Evolutionary conservation across 2,797 vertebrate species (phyloP).

Genomic region (Semotilus atromaculatus): DNA sequence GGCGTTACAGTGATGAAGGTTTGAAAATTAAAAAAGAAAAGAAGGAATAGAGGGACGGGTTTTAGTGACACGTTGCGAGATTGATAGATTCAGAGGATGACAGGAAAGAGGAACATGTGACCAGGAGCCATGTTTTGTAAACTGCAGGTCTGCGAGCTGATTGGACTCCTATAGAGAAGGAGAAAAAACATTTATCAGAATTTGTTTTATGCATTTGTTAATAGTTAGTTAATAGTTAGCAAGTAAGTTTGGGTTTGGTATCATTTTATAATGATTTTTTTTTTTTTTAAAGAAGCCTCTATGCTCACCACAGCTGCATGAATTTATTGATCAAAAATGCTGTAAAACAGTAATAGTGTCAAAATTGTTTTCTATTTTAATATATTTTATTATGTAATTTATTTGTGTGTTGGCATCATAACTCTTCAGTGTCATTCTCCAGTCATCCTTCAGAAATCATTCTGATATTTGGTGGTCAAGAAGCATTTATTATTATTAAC

Average conservation of each 20-base stretch:
- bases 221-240: background rate
- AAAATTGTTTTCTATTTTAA: background rate
- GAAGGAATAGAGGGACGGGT: slow-evolving; percentile 6
- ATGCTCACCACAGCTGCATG: background rate
- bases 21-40: slow-evolving; percentile 1
- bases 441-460: background rate
- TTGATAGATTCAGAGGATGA: slow-evolving; percentile 34
- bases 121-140: slow-evolving; percentile 66
- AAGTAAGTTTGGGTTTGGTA: background rate
- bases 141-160: background rate
- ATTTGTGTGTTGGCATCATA: background rate
- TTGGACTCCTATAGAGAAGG: too few species aligned
- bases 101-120: slow-evolving; percentile 38
- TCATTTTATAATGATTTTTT: background rate
- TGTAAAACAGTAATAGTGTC: too few species aligned
- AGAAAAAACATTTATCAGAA: background rate
- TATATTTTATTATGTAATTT: background rate
- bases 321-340: background rate
- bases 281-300: background rate
- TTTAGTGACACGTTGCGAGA: slow-evolving; percentile 14
- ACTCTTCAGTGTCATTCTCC: background rate
- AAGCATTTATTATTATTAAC: background rate
- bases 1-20: background rate
- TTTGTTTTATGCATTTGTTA: background rate
- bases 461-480: background rate